phyloP scores from a whole-genome alignment of 2,888 invertebrate genomes.

The Cephus pygmeus region DNA sequence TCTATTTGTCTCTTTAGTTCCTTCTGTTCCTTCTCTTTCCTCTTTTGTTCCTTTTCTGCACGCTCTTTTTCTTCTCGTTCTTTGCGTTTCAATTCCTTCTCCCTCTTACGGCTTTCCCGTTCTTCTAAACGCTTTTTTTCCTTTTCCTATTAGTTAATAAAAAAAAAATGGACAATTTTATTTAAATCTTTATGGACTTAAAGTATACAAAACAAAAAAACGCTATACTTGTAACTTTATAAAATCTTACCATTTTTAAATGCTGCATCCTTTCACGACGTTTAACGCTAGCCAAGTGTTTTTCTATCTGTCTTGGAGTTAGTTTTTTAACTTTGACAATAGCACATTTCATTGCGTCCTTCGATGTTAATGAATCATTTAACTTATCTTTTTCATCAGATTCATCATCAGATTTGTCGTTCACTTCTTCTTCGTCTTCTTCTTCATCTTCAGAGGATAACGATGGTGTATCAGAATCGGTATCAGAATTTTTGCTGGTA shows the following conservation, averaged over 20 bases:
- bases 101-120: conserved; percentile 41
- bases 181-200: neutral
- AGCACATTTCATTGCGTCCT: conserved; percentile 24
- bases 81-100: conserved; percentile 45
- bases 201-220: neutral
- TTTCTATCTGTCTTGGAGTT: conserved; percentile 68
- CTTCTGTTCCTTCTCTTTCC: conserved; percentile 65
- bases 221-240: conserved; percentile 29
- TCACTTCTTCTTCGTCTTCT: conserved; percentile 22
- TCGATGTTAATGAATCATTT: conserved; percentile 13
- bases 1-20: conserved; percentile 59
- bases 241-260: conserved; percentile 65
- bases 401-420: conserved; percentile 15
- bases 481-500: conserved; percentile 24
- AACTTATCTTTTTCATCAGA: conserved; percentile 3
- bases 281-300: conserved; percentile 70
- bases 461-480: conserved; percentile 34
- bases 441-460: conserved; percentile 43
- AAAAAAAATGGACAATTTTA: conserved; percentile 57
- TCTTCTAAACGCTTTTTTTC: conserved; percentile 69
- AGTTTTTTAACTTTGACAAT: conserved; percentile 43
- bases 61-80: conserved; percentile 62
- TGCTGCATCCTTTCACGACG: conserved; percentile 70
- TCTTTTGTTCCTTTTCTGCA: conserved; percentile 66
- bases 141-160: conserved; percentile 64